Percentiles rank a stretch among this genome's conserved stretches.
These are phyloP conservation scores for Aphodius sticticus DNA, from an alignment of 2,888 invertebrate species.

Conservation along the genomic window DNA sequence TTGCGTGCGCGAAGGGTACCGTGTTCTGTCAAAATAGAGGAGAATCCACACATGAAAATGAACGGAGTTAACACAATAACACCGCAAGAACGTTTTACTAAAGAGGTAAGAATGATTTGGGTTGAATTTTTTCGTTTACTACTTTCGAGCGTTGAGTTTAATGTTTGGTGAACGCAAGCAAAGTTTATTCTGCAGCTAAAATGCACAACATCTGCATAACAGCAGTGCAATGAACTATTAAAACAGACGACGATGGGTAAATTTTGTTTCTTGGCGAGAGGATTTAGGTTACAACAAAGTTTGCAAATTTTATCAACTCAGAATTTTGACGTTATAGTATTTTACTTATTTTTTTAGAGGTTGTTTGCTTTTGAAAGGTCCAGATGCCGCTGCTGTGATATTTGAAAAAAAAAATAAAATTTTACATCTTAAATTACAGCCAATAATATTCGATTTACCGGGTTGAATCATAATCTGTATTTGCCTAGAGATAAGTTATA, in stretches of 20 bases:
- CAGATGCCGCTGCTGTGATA: too few relatives aligned
- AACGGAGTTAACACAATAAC: conserved; percentile 33
- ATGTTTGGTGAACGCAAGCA: not conserved
- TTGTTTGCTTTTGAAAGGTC: too few relatives aligned
- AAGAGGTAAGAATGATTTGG: conserved; percentile 32
- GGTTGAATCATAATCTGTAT: too few relatives aligned
- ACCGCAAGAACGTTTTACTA: conserved; percentile 35
- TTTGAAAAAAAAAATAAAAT: too few relatives aligned
- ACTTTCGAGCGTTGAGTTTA: not conserved
- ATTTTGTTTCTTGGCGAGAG: not conserved
- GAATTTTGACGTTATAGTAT: too few relatives aligned
- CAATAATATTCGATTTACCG: too few relatives aligned
- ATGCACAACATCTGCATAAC: conserved; percentile 4
- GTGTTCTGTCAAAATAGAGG: conserved; percentile 35
- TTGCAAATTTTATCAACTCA: not conserved
- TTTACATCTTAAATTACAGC: too few relatives aligned
- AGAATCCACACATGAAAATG: conserved; percentile 32
- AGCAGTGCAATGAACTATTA: conserved; percentile 20
- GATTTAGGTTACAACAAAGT: not conserved
- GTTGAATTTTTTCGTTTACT: not conserved
- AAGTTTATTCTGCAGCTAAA: not conserved
- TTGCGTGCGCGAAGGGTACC: conserved; percentile 30
- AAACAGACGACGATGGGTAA: not conserved
- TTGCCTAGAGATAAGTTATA: too few relatives aligned
- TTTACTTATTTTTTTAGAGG: too few relatives aligned